phyloP scores from a whole-genome alignment of 1,140 invertebrate species.

The Parapsyche elsis region DNA sequence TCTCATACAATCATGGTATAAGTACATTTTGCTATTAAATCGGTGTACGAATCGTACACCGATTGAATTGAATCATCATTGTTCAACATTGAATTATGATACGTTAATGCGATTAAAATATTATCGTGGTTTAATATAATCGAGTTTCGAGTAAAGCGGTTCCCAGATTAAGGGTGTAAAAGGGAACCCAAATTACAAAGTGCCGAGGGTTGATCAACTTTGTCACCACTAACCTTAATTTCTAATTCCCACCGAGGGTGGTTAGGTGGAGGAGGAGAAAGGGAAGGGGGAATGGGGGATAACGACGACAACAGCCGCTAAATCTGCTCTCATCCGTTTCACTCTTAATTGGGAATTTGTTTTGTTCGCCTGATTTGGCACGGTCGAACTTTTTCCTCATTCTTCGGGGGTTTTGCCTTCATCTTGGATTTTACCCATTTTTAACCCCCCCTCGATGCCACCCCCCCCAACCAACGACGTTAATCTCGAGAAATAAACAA shows the following conservation, averaged over 20 bases:
- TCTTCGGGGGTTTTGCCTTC: too few relatives aligned
- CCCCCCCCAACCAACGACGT: slow-evolving; percentile 29
- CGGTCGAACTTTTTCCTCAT: slow-evolving; percentile 35
- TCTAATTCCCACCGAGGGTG: slow-evolving; percentile 26
- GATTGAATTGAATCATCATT: too few relatives aligned
- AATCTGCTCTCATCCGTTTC: slow-evolving; percentile 45
- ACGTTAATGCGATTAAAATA: too few relatives aligned
- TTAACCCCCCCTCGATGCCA: not conserved
- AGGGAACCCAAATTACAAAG: slow-evolving; percentile 21
- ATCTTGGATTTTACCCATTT: not conserved
- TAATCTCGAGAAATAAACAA: slow-evolving; percentile 52
- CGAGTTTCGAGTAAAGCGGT: not conserved
- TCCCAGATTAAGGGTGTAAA: slow-evolving; percentile 7
- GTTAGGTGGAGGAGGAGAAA: too few relatives aligned
- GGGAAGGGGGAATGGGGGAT: too few relatives aligned
- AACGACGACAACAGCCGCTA: not conserved
- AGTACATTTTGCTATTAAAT: too few relatives aligned
- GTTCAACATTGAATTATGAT: too few relatives aligned
- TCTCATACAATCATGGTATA: too few relatives aligned
- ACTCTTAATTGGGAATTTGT: slow-evolving; percentile 55
- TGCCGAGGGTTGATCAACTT: slow-evolving; percentile 43
- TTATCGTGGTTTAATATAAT: too few relatives aligned
- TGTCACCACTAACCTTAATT: slow-evolving; percentile 56
- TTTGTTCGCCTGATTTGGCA: slow-evolving; percentile 55
- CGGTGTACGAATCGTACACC: too few relatives aligned